phyloP scores from a whole-genome alignment of 2,888 invertebrate genomes.

The Hypselothyrea guttata region DNA sequence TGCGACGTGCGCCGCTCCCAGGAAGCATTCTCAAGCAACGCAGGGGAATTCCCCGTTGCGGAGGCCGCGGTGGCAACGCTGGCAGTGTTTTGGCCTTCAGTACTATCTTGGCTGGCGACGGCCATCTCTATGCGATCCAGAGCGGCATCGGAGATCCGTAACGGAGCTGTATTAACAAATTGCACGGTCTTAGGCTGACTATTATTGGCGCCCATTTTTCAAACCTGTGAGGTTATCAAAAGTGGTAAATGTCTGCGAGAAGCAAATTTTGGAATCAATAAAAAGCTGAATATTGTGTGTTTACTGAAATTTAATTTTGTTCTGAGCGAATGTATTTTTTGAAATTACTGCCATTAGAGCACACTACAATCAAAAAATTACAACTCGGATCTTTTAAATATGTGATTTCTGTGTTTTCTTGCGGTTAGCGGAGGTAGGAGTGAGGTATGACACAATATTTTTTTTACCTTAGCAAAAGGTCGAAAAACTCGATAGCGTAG shows the following conservation, averaged over 20 bases:
- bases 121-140: slow-evolving; percentile 51
- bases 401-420: too few species aligned
- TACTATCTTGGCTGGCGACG: neutral
- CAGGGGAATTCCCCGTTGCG: too few species aligned
- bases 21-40: neutral
- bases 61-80: neutral
- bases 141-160: slow-evolving; percentile 55
- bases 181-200: slow-evolving; percentile 62
- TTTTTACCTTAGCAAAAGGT: too few species aligned
- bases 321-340: slow-evolving; percentile 2
- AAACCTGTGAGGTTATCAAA: slow-evolving; percentile 15
- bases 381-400: too few species aligned
- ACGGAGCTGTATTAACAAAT: slow-evolving; percentile 45
- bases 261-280: slow-evolving; percentile 31
- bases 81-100: neutral
- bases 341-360: slow-evolving; percentile 4
- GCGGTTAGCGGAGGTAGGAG: too few species aligned
- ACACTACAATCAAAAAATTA: too few species aligned
- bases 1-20: slow-evolving; percentile 47
- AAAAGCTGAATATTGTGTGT: slow-evolving; percentile 30
- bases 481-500: too few species aligned
- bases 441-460: too few species aligned
- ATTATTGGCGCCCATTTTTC: slow-evolving; percentile 60
- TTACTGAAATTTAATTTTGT: slow-evolving; percentile 39
- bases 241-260: slow-evolving; percentile 21